A percentile compares a stretch with the other conserved stretches of the same genome.
Conservation (phyloP, 30 jellyfish, hydroid and myxozoan species). For the Hydractinia echinata region DNA sequence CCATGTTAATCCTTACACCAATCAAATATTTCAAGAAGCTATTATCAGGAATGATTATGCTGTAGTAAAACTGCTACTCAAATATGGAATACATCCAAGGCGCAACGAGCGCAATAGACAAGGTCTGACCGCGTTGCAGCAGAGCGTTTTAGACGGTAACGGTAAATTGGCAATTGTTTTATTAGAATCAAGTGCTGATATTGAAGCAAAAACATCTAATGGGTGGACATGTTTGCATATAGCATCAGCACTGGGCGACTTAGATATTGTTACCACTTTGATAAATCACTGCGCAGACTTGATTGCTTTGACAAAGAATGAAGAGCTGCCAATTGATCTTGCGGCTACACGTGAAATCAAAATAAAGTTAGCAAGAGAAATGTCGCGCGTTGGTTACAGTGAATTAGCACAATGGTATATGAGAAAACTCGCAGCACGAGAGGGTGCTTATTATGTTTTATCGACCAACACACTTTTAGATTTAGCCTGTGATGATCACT, state of each 20-base stretch:
- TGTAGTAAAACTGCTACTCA: slow-evolving; percentile 63
- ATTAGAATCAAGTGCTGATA: slow-evolving; percentile 79
- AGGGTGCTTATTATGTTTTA: slow-evolving; percentile 61
- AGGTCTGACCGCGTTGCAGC: slow-evolving; percentile 89
- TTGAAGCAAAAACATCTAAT: slow-evolving; percentile 80
- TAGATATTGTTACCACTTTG: slow-evolving; percentile 42
- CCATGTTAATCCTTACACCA: slow-evolving; percentile 80
- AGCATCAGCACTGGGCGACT: slow-evolving; percentile 92
- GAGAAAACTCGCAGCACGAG: slow-evolving; percentile 63
- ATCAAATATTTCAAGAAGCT: slow-evolving; percentile 86
- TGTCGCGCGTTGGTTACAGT: slow-evolving; percentile 71
- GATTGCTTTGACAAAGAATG: slow-evolving; percentile 74
- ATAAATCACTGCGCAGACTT: slow-evolving; percentile 74
- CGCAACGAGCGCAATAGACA: slow-evolving; percentile 64
- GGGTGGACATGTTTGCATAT: slow-evolving; percentile 94
- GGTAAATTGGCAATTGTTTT: slow-evolving; percentile 50
- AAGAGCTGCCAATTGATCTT: slow-evolving; percentile 82
- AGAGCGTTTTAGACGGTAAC: slow-evolving; percentile 83
- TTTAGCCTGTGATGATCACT: slow-evolving; percentile 69
- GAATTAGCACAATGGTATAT: slow-evolving; percentile 93
- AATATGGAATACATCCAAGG: slow-evolving; percentile 64
- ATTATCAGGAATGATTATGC: slow-evolving; percentile 76
- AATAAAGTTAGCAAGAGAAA: slow-evolving; percentile 56
- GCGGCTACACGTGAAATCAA: slow-evolving; percentile 70
- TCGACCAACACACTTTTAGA: slow-evolving; percentile 78